Percentiles rank a stretch among this genome's conserved stretches.
Conservation (phyloP, 1,140 invertebrate species). For the Drosophila obscura region DNA sequence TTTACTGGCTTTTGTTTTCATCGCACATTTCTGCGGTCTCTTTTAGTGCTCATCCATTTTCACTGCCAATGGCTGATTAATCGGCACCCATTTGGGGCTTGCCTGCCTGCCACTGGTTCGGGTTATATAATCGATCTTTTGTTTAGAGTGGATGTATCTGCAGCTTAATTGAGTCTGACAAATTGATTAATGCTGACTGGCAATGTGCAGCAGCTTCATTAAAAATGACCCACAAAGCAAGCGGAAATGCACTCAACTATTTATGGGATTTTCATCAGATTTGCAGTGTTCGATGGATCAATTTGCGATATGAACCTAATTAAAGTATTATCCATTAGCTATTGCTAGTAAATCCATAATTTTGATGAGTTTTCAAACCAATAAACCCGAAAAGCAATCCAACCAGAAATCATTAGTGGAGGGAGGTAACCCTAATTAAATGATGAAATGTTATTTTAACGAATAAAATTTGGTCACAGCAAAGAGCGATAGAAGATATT, state of each 20-base stretch:
- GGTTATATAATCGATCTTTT: conserved; percentile 46
- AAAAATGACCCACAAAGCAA: conserved; percentile 4
- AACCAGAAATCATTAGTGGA: too few relatives aligned
- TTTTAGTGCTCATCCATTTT: conserved; percentile 28
- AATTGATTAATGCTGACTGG: conserved; percentile 47
- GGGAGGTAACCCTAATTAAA: too few relatives aligned
- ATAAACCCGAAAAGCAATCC: too few relatives aligned
- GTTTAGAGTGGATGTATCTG: conserved; percentile 27
- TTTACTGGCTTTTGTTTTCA: conserved; percentile 44
- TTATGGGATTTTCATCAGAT: neutral
- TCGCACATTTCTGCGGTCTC: conserved; percentile 36
- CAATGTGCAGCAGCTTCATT: conserved; percentile 24
- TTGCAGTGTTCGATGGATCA: neutral
- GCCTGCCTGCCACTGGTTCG: conserved; percentile 16
- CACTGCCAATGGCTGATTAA: conserved; percentile 43
- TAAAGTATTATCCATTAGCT: conserved; percentile 10
- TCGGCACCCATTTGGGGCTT: conserved; percentile 27
- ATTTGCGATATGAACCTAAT: conserved; percentile 16
- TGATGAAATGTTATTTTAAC: neutral
- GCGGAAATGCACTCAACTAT: conserved; percentile 12
- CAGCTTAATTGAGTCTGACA: conserved; percentile 31
- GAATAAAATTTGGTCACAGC: too few relatives aligned
- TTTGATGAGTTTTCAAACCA: too few relatives aligned
- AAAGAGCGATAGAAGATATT: too few relatives aligned
- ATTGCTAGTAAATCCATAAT: neutral